phyloP scores from a whole-genome alignment of 1,140 invertebrate genomes.

The Cydia splendana region DNA sequence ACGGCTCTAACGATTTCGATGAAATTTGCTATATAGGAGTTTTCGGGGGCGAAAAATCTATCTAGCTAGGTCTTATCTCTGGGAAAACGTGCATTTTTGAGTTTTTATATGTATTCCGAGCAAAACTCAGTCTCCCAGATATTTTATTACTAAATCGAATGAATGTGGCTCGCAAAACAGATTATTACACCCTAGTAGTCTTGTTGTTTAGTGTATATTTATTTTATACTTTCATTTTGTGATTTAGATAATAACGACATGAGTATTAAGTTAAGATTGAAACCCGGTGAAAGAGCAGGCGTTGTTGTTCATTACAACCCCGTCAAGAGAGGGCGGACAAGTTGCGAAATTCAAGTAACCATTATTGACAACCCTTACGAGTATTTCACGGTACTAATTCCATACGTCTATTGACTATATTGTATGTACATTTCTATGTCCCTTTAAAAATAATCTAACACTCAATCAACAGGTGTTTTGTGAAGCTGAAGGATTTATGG shows the following conservation, averaged over 20 bases:
- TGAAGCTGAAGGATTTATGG: constrained; percentile 70
- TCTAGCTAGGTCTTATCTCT: too few species aligned
- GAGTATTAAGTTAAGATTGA: constrained; percentile 51
- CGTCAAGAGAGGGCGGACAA: constrained; percentile 56
- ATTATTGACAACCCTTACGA: constrained; percentile 71
- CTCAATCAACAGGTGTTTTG: constrained; percentile 55
- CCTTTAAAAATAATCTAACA: background rate
- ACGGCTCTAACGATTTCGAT: too few species aligned
- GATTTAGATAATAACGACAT: constrained; percentile 25
- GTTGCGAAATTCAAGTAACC: constrained; percentile 61
- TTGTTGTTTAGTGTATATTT: background rate
- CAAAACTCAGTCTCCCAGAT: too few species aligned
- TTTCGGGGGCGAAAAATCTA: too few species aligned
- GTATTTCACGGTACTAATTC: constrained; percentile 56
- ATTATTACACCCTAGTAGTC: too few species aligned
- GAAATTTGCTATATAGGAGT: too few species aligned
- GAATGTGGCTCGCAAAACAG: too few species aligned
- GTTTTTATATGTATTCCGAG: too few species aligned
- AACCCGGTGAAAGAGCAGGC: constrained; percentile 52
- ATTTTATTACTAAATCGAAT: too few species aligned
- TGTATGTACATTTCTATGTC: background rate
- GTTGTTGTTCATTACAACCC: constrained; percentile 62
- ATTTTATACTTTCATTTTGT: background rate
- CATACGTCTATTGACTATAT: background rate
- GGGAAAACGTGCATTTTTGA: too few species aligned